Percentiles rank a stretch among this genome's conserved stretches.
Evolutionary conservation across 2,888 invertebrate species (phyloP).

Genomic region (Mechanitis messenoides): DNA sequence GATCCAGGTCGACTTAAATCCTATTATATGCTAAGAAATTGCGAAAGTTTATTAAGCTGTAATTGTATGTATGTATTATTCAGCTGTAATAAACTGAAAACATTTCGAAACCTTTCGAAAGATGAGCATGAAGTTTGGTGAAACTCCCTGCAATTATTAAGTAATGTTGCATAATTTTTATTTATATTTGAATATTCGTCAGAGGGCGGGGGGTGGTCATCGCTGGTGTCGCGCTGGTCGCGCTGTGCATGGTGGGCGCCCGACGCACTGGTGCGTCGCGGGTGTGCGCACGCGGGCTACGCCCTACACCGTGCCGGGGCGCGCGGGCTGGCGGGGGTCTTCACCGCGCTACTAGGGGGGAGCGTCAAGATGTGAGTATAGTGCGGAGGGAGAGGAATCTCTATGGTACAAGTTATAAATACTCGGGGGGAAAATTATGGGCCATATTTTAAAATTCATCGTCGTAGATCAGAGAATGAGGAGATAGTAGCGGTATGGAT

Average conservation of each 20-base stretch:
- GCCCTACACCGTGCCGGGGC: constrained; percentile 32
- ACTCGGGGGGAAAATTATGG: not conserved
- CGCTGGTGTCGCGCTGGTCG: constrained; percentile 34
- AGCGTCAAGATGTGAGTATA: constrained; percentile 50
- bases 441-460: not conserved
- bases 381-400: not conserved
- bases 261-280: constrained; percentile 32
- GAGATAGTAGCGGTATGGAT: constrained; percentile 55
- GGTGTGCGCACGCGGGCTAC: constrained; percentile 49
- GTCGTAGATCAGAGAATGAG: constrained; percentile 48
- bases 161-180: not conserved
- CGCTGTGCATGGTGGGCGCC: constrained; percentile 39
- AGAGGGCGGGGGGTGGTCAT: constrained; percentile 43
- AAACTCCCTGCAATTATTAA: too few species aligned
- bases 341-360: constrained; percentile 34
- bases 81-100: too few species aligned
- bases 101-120: too few species aligned
- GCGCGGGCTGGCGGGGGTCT: constrained; percentile 7
- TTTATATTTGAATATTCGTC: constrained; percentile 2
- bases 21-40: too few species aligned
- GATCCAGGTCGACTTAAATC: constrained; percentile 33
- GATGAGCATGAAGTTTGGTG: too few species aligned
- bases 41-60: too few species aligned
- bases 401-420: not conserved
- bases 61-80: too few species aligned